These are phyloP conservation scores for Anarsia innoxiella DNA, from an alignment of 2,888 invertebrate species.

Conservation along the genomic window DNA sequence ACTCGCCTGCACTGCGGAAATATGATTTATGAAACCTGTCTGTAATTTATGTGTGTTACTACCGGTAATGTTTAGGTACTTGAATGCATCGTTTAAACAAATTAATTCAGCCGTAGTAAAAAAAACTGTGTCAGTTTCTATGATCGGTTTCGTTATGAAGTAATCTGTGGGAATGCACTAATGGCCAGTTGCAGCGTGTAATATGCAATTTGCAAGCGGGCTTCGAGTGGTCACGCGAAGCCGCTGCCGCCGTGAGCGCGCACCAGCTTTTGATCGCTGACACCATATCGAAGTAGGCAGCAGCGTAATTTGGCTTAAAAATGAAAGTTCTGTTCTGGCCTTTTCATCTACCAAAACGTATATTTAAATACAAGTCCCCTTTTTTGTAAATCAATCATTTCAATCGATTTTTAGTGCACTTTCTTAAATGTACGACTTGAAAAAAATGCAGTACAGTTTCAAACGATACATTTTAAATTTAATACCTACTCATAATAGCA, in stretches of 20 bases:
- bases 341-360: too few relatives aligned
- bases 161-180: constrained; percentile 68
- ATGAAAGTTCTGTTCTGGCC: not conserved
- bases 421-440: too few relatives aligned
- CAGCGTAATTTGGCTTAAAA: not conserved
- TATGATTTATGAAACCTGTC: not conserved
- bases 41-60: constrained; percentile 17
- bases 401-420: too few relatives aligned
- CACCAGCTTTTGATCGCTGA: not conserved
- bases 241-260: constrained; percentile 12
- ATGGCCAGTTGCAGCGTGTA: constrained; percentile 64
- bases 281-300: not conserved
- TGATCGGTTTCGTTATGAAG: constrained; percentile 62
- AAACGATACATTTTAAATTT: too few relatives aligned
- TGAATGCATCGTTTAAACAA: constrained; percentile 22
- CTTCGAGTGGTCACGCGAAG: constrained; percentile 60
- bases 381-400: too few relatives aligned
- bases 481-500: too few relatives aligned
- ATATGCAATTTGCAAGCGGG: constrained; percentile 64
- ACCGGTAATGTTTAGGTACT: constrained; percentile 17
- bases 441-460: too few relatives aligned
- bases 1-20: not conserved
- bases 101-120: constrained; percentile 33
- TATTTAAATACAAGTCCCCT: too few relatives aligned
- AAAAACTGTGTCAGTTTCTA: constrained; percentile 58